Base-by-base conservation (phyloP, 2,113 vertebrate genomes). In the Eleginops maclovinus region DNA sequence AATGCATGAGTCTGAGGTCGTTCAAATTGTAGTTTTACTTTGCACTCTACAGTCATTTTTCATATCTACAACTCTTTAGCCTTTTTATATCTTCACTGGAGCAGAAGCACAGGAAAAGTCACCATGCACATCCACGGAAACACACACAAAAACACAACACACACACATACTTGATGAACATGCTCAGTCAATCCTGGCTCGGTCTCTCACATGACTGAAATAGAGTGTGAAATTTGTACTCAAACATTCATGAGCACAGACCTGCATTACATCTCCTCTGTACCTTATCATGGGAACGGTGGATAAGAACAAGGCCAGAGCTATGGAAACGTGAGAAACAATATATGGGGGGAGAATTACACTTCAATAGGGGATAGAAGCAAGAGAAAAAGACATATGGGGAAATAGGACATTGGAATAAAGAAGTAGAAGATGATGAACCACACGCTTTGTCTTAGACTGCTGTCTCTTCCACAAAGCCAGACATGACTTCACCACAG, bases 151-250 rank as follows among this genome's bases (percentile, higher is more conserved):
- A 70, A 54, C 36, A 10, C 2, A 44, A 55, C 12, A 54, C 19
- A 47, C 47, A 56, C 75, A 49, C 43, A 14, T 2, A 36, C 26
- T 58, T 64, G 31, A 36, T 70, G 59, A 75, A 67, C 75, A 75
- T 22, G 31, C 31, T 75, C 51, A 79, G 68, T 89, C 72, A 67
- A 72, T 77, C 73, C 64, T 54, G 1, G 2, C 74, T 61, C 44
- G 24, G 17, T 28, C 73, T 24, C 75, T 76, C 81, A 84, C 76
- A 72, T 80, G 83, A 76, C 85, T 88, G 83, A 92, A 93, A 87
- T 89, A 91, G 91, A 90, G 85, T 93, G 91, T 90, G 90, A 93
- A 90, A 91, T 89, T 76, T 87, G 77, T 59, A 19, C 63, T 89
- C 79, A 89, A 91, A 89, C 86, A 89, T 93, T 88, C 66, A 93